Evolutionary conservation across 2,797 vertebrate genomes (phyloP).

Genomic region (Sebastes itinus): DNA sequence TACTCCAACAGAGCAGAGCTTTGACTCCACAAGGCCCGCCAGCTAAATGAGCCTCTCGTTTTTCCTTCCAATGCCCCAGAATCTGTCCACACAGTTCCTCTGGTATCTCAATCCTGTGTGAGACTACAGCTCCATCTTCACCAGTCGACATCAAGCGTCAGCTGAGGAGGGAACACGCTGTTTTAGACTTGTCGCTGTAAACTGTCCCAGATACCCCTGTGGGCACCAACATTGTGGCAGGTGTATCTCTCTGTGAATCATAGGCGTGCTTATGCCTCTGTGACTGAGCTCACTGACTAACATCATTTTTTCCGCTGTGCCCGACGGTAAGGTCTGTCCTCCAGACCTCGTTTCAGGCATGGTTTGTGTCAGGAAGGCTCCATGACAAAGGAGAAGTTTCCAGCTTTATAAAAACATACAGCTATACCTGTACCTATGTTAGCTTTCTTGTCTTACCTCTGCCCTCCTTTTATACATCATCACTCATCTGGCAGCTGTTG

Average conservation of each 20-base stretch:
- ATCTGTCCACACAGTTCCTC: constrained; percentile 7
- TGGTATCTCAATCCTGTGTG: neutral
- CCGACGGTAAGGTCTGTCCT: constrained; percentile 13
- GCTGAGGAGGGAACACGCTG: constrained; percentile 1
- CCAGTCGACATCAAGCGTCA: neutral
- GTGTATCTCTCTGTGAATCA: constrained; percentile 34
- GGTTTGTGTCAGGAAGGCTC: neutral
- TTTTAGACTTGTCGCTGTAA: constrained; percentile 14
- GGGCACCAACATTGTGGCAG: constrained; percentile 23
- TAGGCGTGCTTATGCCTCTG: neutral
- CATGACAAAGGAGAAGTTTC: neutral
- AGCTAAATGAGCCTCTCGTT: neutral
- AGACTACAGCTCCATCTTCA: neutral
- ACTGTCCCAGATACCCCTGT: constrained; percentile 15
- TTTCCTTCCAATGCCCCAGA: neutral
- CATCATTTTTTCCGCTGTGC: neutral
- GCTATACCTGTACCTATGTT: neutral
- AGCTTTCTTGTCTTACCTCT: neutral
- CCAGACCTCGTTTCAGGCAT: constrained; percentile 9
- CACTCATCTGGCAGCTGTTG: neutral
- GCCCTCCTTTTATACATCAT: neutral
- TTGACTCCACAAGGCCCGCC: neutral
- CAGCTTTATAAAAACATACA: neutral
- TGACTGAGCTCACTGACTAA: constrained; percentile 4
- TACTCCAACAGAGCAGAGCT: neutral